A percentile compares a stretch with the other conserved stretches of the same genome.
phyloP scores from a whole-genome alignment of 1,140 invertebrate genomes.

The Drosophila athabasca region DNA sequence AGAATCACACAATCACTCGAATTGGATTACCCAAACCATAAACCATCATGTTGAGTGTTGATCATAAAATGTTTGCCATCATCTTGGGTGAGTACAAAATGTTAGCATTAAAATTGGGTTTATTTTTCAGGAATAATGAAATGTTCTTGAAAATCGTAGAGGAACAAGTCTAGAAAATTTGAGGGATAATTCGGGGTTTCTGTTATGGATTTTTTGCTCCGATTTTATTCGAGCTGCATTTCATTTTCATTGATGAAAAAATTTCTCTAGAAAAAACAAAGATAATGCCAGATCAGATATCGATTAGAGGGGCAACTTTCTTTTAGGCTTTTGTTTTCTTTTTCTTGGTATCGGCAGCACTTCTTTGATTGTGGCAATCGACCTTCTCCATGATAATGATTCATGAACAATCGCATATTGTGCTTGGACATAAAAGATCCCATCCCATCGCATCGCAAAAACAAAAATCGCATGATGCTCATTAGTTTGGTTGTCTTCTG shows the following conservation, averaged over 20 bases:
- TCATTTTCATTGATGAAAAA: neutral
- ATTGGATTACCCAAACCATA: conserved; percentile 49
- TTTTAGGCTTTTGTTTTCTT: conserved; percentile 8
- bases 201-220: no score
- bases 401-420: conserved; percentile 36
- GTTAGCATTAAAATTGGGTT: no score
- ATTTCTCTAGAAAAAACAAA: neutral
- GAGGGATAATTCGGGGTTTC: no score
- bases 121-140: neutral
- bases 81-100: conserved; percentile 57
- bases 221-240: no score
- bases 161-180: neutral
- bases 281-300: conserved; percentile 3
- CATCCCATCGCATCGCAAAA: conserved; percentile 38
- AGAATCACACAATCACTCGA: conserved; percentile 27
- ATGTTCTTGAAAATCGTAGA: neutral
- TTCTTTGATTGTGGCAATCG: conserved; percentile 25
- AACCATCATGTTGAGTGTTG: conserved; percentile 51
- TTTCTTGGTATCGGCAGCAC: conserved; percentile 2
- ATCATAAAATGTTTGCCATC: conserved; percentile 57
- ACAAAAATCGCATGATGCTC: conserved; percentile 59
- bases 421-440: conserved; percentile 28
- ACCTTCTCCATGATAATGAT: conserved; percentile 19
- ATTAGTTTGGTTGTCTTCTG: conserved; percentile 56
- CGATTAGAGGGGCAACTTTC: conserved; percentile 18